Conservation (phyloP, 2,888 invertebrate genomes). For the Dicyrtoma fusca region DNA sequence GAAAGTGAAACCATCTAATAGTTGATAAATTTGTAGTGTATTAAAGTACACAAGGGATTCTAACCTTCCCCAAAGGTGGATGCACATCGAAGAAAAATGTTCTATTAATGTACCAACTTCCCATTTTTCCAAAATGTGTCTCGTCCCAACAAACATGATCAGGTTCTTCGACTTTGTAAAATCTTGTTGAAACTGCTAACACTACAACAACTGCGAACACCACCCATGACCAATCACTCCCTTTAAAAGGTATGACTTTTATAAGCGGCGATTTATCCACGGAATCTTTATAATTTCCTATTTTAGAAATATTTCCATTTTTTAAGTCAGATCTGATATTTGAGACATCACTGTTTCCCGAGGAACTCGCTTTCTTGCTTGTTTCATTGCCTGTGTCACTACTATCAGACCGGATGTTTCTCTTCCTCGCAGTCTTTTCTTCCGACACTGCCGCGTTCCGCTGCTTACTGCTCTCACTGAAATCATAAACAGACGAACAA, state of each 20-base stretch:
- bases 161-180: conserved; percentile 87
- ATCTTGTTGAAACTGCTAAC: conserved; percentile 75
- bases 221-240: conserved; percentile 68
- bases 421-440: too few relatives aligned
- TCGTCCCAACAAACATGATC: conserved; percentile 98
- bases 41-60: neutral
- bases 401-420: too few relatives aligned
- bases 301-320: too few relatives aligned
- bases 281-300: too few relatives aligned
- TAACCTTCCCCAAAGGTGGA: conserved; percentile 93
- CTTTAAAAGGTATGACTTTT: neutral
- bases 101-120: conserved; percentile 95
- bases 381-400: too few relatives aligned
- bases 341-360: too few relatives aligned
- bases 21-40: neutral
- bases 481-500: too few relatives aligned
- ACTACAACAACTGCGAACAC: conserved; percentile 69
- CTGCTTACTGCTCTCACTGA: too few relatives aligned
- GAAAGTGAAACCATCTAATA: neutral
- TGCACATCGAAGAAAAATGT: conserved; percentile 99
- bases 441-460: too few relatives aligned
- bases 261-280: too few relatives aligned
- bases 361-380: too few relatives aligned
- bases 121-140: conserved; percentile 99
- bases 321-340: too few relatives aligned